Evolutionary conservation across 2,113 vertebrate species (phyloP).

Genomic region (Callipepla squamata): DNA sequence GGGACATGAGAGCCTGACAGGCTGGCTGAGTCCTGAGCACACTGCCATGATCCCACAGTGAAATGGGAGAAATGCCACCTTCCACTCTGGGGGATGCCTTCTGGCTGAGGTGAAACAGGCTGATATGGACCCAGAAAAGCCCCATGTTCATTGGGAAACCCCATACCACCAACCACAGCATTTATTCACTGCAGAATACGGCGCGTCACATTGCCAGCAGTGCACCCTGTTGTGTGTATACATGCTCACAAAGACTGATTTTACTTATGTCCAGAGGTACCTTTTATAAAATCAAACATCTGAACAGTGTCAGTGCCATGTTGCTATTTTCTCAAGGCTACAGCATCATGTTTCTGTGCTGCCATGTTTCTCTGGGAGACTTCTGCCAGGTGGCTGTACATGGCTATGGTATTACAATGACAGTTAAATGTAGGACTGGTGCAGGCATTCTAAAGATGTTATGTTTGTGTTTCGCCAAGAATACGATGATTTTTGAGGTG

Average conservation of each 20-base stretch:
- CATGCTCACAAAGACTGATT: background rate
- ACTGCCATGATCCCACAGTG: fast-evolving
- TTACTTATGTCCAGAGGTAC: background rate
- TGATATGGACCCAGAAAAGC: background rate
- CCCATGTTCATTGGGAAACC: background rate
- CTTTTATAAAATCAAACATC: background rate
- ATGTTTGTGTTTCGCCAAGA: background rate
- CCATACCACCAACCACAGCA: fast-evolving
- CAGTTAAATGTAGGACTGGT: background rate
- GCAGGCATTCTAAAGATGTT: background rate
- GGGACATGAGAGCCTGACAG: background rate
- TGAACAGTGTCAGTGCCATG: background rate
- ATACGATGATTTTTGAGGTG: background rate
- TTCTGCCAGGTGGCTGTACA: background rate
- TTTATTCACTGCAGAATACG: fast-evolving
- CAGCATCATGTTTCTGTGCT: background rate
- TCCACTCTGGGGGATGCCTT: background rate
- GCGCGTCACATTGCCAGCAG: fast-evolving
- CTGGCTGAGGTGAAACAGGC: background rate
- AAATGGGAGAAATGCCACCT: background rate
- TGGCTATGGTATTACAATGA: background rate
- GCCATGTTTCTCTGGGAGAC: background rate
- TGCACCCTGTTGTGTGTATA: background rate
- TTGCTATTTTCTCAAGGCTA: background rate
- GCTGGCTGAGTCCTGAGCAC: background rate